Base-by-base conservation (phyloP, 2,888 invertebrate species). In the Copidosoma aretas region DNA sequence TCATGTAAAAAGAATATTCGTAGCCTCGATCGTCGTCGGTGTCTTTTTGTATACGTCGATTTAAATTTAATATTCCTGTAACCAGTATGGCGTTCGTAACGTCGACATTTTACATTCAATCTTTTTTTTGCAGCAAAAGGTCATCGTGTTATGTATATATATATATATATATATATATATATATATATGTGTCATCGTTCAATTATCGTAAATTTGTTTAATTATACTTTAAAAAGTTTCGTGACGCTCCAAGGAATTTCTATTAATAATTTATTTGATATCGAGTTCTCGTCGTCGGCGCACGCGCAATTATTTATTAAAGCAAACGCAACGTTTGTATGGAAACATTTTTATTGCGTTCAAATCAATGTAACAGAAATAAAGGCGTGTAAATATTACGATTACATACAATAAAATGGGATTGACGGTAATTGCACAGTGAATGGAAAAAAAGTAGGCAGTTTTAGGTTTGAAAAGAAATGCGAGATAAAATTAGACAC, bases 21-120 rank as follows among this genome's bases (percentile, higher is more conserved):
- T 43, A 58, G 56, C 54, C 57, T 67, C 73, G 73, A 75, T 71
- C 72, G 71, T 74, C 73, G 71, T 74, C 73, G 63, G 53, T 71
- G 61, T 73, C n/a, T 68, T 59, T 32, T 49, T 64, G 22, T 17
- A 60, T 21, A 66, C 54, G 3, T 46, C 43, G 8, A 12, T 54
- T 22, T 19, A 39, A 52, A 46, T 3, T 46, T 46, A 12, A 46
- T 3, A 14, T 15, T 46, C 8, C 12, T 46, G 15, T 54, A 1
- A 5, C 14, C 19, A 17, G 54, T 54, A 17, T 3, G 15, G 43
- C 17, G 43, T 46, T 14, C 43, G 43, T 14, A 46, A 10, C 41
- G 41, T 41, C 14, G 10, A 14, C 14, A 41, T 41, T 41, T 41
- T 41, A 10, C 8, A 41, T 41, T 41, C 41, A 14, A n/a, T 41